Base-by-base conservation (phyloP, 92 coral and sea anemone genomes). In the Umimayanthus chanpuru region DNA sequence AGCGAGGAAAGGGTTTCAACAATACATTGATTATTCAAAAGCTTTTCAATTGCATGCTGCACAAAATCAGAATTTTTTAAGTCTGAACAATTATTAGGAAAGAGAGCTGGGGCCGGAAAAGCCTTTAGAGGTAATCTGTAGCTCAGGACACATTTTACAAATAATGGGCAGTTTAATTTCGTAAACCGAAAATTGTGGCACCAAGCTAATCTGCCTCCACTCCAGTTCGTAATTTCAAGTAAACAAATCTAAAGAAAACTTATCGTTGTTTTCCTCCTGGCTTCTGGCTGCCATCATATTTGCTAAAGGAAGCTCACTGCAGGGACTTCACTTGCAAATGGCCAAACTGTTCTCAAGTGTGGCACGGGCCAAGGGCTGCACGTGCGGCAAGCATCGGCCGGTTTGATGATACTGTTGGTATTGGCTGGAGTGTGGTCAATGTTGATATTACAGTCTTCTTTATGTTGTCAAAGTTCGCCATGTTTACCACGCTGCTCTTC, bases 51-150 rank as follows among this genome's bases (percentile, higher is more conserved):
- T 28, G 91, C 93, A 26, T 80, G 81, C 41, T 72, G 76, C 7
- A 85, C 90, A 85, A 92, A 92, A 39, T 65, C 88, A 7, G 90
- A 58, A 55, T 92, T 73, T 64, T 44, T 86, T 20, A 81, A 43
- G 15, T 88, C 65, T 28, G 92, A 85, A 67, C 76, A 12, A 39
- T 87, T 89, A 75, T 89, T 90, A 76, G 40, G 29, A 53, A 92
- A 78, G 58, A 77, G n/a, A n/a, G 86, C 90, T 61, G 80, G 55
- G 44, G 64, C 40, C 23, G 92, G 91, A 79, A 79, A 79, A 56
- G 83, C 83, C 83, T 79, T 79, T n/a, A 79, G 83, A 53, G 70
- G 44, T 30, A 79, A 79, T 56, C n/a, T n/a, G 83, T 53, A 18
- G 55, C 83, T 79, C 47, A 79, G 83, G 44, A 79, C 70, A 26